A percentile compares a stretch with the other conserved stretches of the same genome.
phyloP scores from a whole-genome alignment of 2,797 vertebrate genomes.

The Holocentrus rufus region DNA sequence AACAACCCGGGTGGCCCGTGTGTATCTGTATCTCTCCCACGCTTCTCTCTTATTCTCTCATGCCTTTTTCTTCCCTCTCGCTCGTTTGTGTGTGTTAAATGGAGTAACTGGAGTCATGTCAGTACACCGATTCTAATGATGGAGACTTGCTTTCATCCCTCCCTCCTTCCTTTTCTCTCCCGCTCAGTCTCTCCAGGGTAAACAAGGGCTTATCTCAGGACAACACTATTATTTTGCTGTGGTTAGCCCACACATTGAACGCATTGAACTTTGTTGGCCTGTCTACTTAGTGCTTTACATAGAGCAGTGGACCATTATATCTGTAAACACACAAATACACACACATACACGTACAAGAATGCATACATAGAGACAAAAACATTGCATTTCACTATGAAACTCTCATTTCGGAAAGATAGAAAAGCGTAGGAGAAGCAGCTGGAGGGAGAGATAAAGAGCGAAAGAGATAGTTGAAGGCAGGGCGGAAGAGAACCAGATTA shows the following conservation, averaged over 20 bases:
- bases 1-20: not conserved
- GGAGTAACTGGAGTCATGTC: slow-evolving; percentile 53
- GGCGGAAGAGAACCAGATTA: not conserved
- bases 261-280: slow-evolving; percentile 48
- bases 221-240: slow-evolving; percentile 65
- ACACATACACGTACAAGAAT: not conserved
- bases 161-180: slow-evolving; percentile 2
- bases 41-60: slow-evolving; percentile 6
- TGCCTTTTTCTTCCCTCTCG: slow-evolving; percentile 12
- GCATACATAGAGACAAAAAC: not conserved
- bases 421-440: not conserved
- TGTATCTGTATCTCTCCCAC: not conserved
- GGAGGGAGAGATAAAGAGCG: not conserved
- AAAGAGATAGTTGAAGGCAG: not conserved
- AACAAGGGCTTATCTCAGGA: slow-evolving; percentile 63
- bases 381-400: not conserved
- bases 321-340: slow-evolving; percentile 10
- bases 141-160: slow-evolving; percentile 8
- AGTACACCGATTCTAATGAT: slow-evolving; percentile 36
- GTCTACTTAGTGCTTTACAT: slow-evolving; percentile 63
- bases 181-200: slow-evolving; percentile 62
- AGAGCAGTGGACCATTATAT: slow-evolving; percentile 38
- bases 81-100: slow-evolving; percentile 47
- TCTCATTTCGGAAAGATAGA: not conserved
- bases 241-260: slow-evolving; percentile 57